Evolutionary conservation across 2,888 invertebrate species (phyloP).

Genomic region (Nezara viridula): DNA sequence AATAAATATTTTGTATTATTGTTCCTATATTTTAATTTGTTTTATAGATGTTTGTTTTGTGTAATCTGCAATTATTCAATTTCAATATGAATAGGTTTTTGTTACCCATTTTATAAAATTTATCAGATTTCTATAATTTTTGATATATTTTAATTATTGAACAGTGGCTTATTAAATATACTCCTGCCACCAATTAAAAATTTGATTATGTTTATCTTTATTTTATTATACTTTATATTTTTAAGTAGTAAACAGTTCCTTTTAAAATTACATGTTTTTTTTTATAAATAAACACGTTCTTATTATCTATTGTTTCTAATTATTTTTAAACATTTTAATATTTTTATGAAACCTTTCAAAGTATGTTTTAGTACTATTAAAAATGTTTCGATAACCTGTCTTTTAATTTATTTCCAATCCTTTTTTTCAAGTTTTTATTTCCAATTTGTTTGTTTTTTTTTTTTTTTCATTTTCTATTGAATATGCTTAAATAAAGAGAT

Average conservation of each 20-base stretch:
- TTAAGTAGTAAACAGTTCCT: not conserved
- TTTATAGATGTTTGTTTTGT: not conserved
- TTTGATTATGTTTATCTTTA: not conserved
- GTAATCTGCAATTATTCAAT: not conserved
- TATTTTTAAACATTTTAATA: too few species aligned
- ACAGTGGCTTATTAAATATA: not conserved
- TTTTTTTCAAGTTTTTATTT: too few species aligned
- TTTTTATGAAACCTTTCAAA: too few species aligned
- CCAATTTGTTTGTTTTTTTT: too few species aligned
- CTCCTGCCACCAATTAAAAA: not conserved
- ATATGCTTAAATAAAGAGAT: too few species aligned
- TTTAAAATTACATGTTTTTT: not conserved
- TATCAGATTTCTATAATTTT: not conserved
- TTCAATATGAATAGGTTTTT: not conserved
- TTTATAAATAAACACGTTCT: not conserved
- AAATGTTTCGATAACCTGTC: too few species aligned
- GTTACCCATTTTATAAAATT: not conserved
- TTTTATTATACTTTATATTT: not conserved
- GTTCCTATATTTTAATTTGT: not conserved
- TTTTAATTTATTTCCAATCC: too few species aligned
- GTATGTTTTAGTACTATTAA: too few species aligned
- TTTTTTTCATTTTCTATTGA: too few species aligned
- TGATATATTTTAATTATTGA: not conserved
- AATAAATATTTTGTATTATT: not conserved
- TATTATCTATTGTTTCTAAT: not conserved